Percentiles rank a stretch among this genome's conserved stretches.
phyloP scores from a whole-genome alignment of 1,140 invertebrate species.

The Procambarus clarkii region DNA sequence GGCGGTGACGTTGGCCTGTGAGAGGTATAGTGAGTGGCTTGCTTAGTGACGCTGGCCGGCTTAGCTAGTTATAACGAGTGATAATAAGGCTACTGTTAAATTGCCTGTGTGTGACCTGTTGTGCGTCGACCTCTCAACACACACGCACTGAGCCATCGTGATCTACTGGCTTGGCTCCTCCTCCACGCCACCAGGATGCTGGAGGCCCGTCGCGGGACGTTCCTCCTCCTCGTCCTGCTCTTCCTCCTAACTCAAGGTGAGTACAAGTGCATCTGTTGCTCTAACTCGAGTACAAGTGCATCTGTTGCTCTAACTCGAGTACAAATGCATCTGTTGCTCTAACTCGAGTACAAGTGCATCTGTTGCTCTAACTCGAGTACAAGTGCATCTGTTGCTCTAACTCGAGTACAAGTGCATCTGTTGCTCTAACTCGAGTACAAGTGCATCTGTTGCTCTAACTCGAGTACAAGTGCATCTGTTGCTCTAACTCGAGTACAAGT shows the following conservation, averaged over 20 bases:
- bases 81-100: no score
- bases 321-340: not conserved
- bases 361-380: no score
- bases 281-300: no score
- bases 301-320: not conserved
- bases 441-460: no score
- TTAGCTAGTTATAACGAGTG: not conserved
- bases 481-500: no score
- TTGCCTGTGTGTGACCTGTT: not conserved
- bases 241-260: not conserved
- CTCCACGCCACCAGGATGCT: not conserved
- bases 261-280: not conserved
- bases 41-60: not conserved
- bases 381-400: no score
- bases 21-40: no score
- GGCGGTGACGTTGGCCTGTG: no score
- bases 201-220: not conserved
- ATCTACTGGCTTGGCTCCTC: not conserved
- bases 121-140: not conserved
- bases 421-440: no score
- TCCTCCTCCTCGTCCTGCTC: not conserved
- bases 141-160: not conserved
- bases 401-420: not conserved
- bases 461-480: not conserved
- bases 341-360: not conserved